These are phyloP conservation scores for Gymnoscopelus braueri DNA, from an alignment of 2,797 vertebrate genomes.

Conservation along the genomic window DNA sequence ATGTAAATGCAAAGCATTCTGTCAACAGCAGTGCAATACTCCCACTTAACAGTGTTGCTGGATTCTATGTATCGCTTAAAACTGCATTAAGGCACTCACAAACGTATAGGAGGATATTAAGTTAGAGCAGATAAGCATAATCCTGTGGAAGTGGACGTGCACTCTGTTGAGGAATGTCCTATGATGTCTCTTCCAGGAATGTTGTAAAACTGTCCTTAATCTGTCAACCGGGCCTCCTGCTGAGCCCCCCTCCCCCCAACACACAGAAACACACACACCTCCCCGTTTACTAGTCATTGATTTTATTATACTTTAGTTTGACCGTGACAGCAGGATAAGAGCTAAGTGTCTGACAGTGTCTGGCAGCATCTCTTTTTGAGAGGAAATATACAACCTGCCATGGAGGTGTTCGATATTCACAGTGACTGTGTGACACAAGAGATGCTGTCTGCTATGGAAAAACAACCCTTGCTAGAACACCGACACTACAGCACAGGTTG, in stretches of 20 bases:
- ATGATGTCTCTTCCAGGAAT: constrained; percentile 29
- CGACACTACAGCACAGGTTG: constrained; percentile 8
- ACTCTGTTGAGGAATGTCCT: constrained; percentile 23
- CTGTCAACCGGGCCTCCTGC: constrained; percentile 51
- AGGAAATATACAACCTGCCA: constrained; percentile 38
- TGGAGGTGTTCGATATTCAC: constrained; percentile 19
- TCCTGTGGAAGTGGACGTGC: constrained; percentile 32
- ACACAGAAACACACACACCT: too few species aligned
- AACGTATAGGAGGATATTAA: constrained; percentile 14
- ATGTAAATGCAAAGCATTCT: constrained; percentile 7
- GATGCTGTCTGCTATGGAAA: constrained; percentile 5
- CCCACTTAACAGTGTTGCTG: constrained; percentile 11
- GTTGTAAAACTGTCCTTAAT: constrained; percentile 58
- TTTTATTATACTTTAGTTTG: constrained; percentile 52
- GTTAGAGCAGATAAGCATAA: constrained; percentile 47
- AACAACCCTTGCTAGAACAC: constrained; percentile 13
- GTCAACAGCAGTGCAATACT: neutral
- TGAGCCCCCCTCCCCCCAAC: neutral
- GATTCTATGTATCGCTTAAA: constrained; percentile 26
- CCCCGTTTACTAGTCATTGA: constrained; percentile 40
- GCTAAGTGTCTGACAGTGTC: constrained; percentile 34
- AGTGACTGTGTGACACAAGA: constrained; percentile 18
- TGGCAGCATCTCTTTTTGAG: constrained; percentile 32
- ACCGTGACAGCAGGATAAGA: constrained; percentile 48
- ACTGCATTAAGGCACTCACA: constrained; percentile 30